Evolutionary conservation across 2,888 invertebrate species (phyloP), one percentile per base, ranked within the genome.

Genomic region (Ischnus inquisitorius): DNA sequence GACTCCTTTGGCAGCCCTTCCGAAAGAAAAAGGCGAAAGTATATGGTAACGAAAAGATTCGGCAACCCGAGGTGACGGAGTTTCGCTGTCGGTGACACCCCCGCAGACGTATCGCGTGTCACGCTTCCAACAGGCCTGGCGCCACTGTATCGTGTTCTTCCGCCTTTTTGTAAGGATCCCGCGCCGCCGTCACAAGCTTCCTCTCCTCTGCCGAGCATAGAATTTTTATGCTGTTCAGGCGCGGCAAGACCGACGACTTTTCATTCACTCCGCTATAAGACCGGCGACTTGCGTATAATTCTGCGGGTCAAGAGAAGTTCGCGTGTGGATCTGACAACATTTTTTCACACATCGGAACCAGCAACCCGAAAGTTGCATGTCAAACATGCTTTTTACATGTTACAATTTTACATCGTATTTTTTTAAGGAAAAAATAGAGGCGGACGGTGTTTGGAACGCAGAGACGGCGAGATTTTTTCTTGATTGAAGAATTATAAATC

Each of bases 21-120:
- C 19, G 43, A 28, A 39, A 79, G 46, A 64, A 71, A 46, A 62
- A 68, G 48, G 64, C 71, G 71, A 74, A 69, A 43, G 60, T 69
- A 60, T 46, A 71, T 34, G 68, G 48, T 60, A n/a, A 65, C 62
- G 74, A 74, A 76, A 72, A 57, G 68, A 34, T 81, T 81, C 78
- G 57, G 51, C 28, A 48, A 57, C 54, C 71, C 68, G 69, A 85
- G 85, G 81, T 83, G 76, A 68, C 48, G 71, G 43, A 54, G 48
- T 43, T 79, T 75, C 71, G 68, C 64, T 71, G 54, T 83, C 84
- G 86, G 87, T 90, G 88, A 90, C 91, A 90, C 90, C 90, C 90
- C 86, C 86, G 87, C 87, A 89, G 89, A 90, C 92, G 90, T 90
- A 92, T 93, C 92, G 91, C 92, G 90, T 93, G 93, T 92, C 93